A percentile compares a stretch with the other conserved stretches of the same genome.
phyloP scores from a whole-genome alignment of 1,140 invertebrate species.

The Drosophila orena region DNA sequence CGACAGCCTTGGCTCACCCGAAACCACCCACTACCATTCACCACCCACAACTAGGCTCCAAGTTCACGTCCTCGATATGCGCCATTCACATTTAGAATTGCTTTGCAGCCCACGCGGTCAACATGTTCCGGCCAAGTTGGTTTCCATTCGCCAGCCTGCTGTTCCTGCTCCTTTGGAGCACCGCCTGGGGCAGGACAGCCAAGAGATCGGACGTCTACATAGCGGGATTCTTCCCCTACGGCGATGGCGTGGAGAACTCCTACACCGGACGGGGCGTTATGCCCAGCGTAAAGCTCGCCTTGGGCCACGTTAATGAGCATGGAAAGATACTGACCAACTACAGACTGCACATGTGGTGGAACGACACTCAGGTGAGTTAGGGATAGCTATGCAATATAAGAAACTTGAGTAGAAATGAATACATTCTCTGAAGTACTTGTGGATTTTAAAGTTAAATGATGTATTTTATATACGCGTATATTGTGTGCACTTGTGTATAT shows the following conservation, averaged over 20 bases:
- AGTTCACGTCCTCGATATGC: slow-evolving; percentile 43
- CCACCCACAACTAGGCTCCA: slow-evolving; percentile 18
- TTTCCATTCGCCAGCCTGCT: slow-evolving; percentile 18
- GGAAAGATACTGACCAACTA: slow-evolving; percentile 93
- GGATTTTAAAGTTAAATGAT: too few species aligned
- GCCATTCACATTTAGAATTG: slow-evolving; percentile 28
- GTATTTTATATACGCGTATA: too few species aligned
- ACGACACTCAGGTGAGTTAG: slow-evolving; percentile 94
- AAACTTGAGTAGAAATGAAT: not conserved
- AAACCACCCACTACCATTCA: not conserved
- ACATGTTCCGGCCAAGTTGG: slow-evolving; percentile 43
- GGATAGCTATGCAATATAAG: not conserved
- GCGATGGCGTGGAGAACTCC: slow-evolving; percentile 90
- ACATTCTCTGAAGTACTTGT: not conserved
- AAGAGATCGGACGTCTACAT: slow-evolving; percentile 91
- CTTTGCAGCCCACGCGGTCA: slow-evolving; percentile 44
- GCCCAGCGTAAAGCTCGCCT: slow-evolving; percentile 95
- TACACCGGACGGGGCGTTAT: slow-evolving; percentile 94
- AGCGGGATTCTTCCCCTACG: slow-evolving; percentile 96
- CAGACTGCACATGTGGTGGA: slow-evolving; percentile 96
- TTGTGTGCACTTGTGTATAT: not conserved
- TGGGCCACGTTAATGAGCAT: slow-evolving; percentile 96
- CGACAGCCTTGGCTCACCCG: slow-evolving; percentile 13
- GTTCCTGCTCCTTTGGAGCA: slow-evolving; percentile 28
- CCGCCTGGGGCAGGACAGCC: slow-evolving; percentile 49